Base-by-base conservation (phyloP, 2,113 vertebrate genomes). In the Hiodon alosoides region DNA sequence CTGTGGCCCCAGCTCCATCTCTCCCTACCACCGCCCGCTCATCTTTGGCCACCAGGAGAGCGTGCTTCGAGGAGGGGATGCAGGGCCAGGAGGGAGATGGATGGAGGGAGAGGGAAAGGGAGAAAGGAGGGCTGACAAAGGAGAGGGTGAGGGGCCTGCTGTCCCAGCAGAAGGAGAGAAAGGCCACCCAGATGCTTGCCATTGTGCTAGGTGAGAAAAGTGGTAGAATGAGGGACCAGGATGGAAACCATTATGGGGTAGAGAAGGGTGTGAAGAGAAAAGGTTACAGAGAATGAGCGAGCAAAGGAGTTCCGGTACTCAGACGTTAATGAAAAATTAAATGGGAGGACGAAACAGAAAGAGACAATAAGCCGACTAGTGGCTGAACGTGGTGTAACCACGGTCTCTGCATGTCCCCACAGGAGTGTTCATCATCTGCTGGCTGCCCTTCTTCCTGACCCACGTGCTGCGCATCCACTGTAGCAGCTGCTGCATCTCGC, bases 101-200 rank as follows among this genome's bases (percentile, higher is more conserved):
- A 76, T 86, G 89, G 59, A 80, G 78, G 70, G 81, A 78, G 6
- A 6, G 53, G 0, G 87, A 81, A 7, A 17, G 73, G 66, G 87
- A 89, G 14, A 88, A 80, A 46, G 84, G 83, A 81, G 85, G 79
- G 4, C 61, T 80, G 16, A 80, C 79, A 10, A 90, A 89, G 82
- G 87, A 91, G 72, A 73, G 86, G 80, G 83, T 82, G 31, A 90
- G 94, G 14, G 88, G 83, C 82, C 88, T 94, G 85, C 95, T 95
- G 60, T 88, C 94, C 4, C 87, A 94, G 80, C 95, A 97, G 83
- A 95, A 93, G 79, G 96, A 98, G 83, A 96, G 94, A 80, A 98
- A 97, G 78, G 95, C 95, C 64, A 98, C 96, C 0, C 95, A 98
- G 90, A 98, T 97, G 96, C 78, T 98, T 72, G 93, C 90, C 79